Conservation (phyloP, 2,888 invertebrate species). For the Polymixis lichenea region DNA sequence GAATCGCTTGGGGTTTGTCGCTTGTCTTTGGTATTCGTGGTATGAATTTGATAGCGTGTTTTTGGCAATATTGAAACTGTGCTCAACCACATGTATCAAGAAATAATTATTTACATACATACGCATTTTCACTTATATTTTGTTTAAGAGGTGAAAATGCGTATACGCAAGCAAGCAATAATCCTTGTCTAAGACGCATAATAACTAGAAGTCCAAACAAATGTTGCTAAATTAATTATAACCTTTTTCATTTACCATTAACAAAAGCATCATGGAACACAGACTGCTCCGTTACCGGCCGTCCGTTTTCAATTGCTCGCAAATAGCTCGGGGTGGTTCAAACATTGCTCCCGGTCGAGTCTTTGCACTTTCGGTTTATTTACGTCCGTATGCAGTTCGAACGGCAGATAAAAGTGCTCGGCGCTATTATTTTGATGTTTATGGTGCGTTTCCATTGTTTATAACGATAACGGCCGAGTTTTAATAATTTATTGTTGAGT, state of each 20-base stretch:
- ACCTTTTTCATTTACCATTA: neutral
- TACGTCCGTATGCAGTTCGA: conserved; percentile 59
- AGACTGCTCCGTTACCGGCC: conserved; percentile 21
- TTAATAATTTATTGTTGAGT: conserved; percentile 21
- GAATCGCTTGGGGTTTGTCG: neutral
- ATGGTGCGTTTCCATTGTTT: conserved; percentile 52
- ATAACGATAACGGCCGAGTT: conserved; percentile 29
- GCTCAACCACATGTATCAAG: too few relatives aligned
- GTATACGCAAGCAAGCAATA: neutral
- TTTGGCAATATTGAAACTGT: too few relatives aligned
- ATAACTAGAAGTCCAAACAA: neutral
- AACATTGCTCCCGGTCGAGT: conserved; percentile 50
- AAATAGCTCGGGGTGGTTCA: conserved; percentile 35
- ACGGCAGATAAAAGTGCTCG: conserved; percentile 59
- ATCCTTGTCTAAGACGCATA: neutral
- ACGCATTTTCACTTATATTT: too few relatives aligned
- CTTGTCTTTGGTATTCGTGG: conserved; percentile 5
- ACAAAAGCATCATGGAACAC: conserved; percentile 9
- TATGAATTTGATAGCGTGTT: neutral
- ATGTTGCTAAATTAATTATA: neutral
- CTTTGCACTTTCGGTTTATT: conserved; percentile 62
- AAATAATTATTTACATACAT: too few relatives aligned
- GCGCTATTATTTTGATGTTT: conserved; percentile 62
- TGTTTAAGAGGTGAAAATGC: too few relatives aligned
- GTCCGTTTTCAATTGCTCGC: conserved; percentile 47